Percentiles rank a stretch among this genome's conserved stretches.
Conservation (phyloP, 2,113 vertebrate species). For the Scophthalmus maximus region DNA sequence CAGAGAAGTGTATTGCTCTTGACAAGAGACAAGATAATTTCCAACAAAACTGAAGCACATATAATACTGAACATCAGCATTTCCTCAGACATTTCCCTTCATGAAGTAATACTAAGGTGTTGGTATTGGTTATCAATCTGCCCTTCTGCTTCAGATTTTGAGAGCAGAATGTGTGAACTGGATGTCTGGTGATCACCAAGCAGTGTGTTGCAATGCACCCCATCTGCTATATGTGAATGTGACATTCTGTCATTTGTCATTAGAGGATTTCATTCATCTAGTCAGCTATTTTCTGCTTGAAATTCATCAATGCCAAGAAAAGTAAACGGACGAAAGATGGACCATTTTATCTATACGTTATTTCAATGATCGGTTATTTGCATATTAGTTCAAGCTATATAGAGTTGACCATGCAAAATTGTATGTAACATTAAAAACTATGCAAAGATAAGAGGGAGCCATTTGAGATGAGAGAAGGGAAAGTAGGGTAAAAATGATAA, state of each 20-base stretch:
- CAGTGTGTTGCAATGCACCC: conserved; percentile 46
- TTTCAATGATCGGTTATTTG: neutral
- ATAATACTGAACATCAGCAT: neutral
- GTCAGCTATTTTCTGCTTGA: conserved; percentile 26
- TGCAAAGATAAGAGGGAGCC: conserved; percentile 5
- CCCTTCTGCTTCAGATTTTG: conserved; percentile 48
- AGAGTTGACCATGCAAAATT: conserved; percentile 3
- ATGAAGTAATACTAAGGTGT: conserved; percentile 16
- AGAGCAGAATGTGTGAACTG: conserved; percentile 60
- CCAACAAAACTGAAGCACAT: conserved; percentile 25
- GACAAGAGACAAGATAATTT: conserved; percentile 24
- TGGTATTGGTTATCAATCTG: conserved; percentile 37
- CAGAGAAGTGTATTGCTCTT: conserved; percentile 27
- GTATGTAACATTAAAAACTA: conserved; percentile 23
- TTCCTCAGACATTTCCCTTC: neutral
- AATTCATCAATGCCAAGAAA: conserved; percentile 10
- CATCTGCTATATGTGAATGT: conserved; percentile 69
- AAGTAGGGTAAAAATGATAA: neutral
- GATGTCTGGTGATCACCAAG: conserved; percentile 38
- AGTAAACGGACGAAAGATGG: neutral
- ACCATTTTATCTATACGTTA: neutral
- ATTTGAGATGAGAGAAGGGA: conserved; percentile 17
- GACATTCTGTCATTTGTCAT: conserved; percentile 56
- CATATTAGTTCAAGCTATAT: conserved; percentile 4
- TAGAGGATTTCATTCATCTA: conserved; percentile 51